These are phyloP conservation scores for Coracias cyanogaster DNA, from an alignment of 2,797 vertebrate genomes.

Conservation along the genomic window DNA sequence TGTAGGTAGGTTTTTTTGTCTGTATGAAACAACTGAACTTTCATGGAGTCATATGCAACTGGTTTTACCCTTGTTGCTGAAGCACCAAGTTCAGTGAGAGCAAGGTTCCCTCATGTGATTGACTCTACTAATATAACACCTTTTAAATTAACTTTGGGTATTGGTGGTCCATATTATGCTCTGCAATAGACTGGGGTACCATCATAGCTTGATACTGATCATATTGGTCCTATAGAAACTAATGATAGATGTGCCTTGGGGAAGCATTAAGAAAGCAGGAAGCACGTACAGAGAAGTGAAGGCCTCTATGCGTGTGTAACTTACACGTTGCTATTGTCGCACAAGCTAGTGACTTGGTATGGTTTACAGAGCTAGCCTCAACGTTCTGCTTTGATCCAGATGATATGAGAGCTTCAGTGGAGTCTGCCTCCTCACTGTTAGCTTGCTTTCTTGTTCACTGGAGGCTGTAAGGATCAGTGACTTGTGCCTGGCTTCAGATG, in stretches of 20 bases:
- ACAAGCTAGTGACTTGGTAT: background rate
- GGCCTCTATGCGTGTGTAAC: background rate
- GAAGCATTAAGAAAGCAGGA: background rate
- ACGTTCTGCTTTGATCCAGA: background rate
- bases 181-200: background rate
- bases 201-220: background rate
- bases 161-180: background rate
- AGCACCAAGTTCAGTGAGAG: background rate
- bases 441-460: background rate
- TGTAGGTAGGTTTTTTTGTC: background rate
- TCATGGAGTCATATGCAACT: background rate
- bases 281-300: background rate
- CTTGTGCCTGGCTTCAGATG: background rate
- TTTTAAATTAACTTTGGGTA: background rate
- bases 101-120: background rate
- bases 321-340: background rate
- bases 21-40: background rate
- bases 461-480: background rate
- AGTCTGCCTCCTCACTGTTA: background rate
- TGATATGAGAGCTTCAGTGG: background rate
- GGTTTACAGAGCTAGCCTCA: background rate
- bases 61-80: background rate
- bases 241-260: background rate
- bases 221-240: background rate
- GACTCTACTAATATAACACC: background rate